Percentiles rank a stretch among this genome's conserved stretches.
Evolutionary conservation across 2,888 invertebrate species (phyloP).

Genomic region (Axea sp.): DNA sequence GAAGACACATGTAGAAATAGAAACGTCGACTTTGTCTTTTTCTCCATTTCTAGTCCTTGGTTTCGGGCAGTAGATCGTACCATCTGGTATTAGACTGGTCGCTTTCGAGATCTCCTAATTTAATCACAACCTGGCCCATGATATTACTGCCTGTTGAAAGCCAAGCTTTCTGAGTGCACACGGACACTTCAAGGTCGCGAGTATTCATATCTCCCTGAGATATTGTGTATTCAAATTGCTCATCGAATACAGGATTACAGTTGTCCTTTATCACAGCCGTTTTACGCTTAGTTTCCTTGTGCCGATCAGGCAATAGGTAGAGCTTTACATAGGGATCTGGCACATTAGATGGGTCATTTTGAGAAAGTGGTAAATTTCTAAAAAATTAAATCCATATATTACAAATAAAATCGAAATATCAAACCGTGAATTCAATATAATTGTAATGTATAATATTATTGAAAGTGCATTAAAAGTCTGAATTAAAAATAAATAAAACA

Average conservation of each 20-base stretch:
- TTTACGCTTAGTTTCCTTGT: conserved; percentile 92
- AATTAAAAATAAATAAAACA: too few species aligned
- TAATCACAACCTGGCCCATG: conserved; percentile 89
- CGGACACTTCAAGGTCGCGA: conserved; percentile 90
- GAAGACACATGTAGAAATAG: conserved; percentile 61
- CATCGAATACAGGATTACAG: conserved; percentile 94
- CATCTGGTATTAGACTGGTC: conserved; percentile 86
- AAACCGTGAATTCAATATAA: too few species aligned
- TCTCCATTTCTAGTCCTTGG: conserved; percentile 72
- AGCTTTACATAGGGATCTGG: conserved; percentile 95
- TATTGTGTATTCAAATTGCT: conserved; percentile 93
- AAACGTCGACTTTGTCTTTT: conserved; percentile 64
- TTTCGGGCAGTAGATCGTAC: conserved; percentile 85
- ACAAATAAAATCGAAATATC: too few species aligned
- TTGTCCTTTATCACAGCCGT: conserved; percentile 92
- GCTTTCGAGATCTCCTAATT: conserved; percentile 85
- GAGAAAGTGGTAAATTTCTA: conserved; percentile 85
- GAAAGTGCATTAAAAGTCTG: too few species aligned
- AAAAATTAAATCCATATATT: conserved; percentile 33
- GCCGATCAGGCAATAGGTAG: conserved; percentile 90
- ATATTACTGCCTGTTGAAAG: conserved; percentile 89
- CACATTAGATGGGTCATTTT: conserved; percentile 89
- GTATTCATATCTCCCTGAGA: conserved; percentile 89
- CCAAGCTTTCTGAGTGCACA: conserved; percentile 93
- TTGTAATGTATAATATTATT: too few species aligned